Evolutionary conservation across 2,113 vertebrate genomes (phyloP).

Genomic region (Fulmarus glacialis): DNA sequence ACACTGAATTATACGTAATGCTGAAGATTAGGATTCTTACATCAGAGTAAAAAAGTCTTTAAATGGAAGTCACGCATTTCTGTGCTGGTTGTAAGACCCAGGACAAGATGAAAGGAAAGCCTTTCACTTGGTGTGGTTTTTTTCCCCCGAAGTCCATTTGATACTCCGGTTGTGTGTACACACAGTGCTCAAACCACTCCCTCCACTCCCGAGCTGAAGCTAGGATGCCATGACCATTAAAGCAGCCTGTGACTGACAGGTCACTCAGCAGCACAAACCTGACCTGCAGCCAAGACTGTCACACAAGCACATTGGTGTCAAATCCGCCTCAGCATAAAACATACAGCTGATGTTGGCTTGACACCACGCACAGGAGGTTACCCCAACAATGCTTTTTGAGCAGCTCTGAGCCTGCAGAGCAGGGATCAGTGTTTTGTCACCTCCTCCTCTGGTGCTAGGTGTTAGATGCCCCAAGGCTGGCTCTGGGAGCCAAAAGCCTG

Average conservation of each 20-base stretch:
- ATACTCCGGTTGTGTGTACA: neutral
- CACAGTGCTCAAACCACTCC: neutral
- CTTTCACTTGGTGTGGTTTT: neutral
- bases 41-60: neutral
- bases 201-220: neutral
- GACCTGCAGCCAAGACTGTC: neutral
- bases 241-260: neutral
- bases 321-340: neutral
- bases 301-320: neutral
- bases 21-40: neutral
- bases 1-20: fast-evolving
- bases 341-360: neutral
- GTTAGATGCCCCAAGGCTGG: neutral
- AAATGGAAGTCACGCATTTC: neutral
- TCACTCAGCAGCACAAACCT: neutral
- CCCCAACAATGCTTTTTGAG: neutral
- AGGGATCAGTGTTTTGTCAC: neutral
- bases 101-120: neutral
- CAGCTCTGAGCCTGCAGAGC: neutral
- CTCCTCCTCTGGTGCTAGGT: neutral
- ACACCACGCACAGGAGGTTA: neutral
- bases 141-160: neutral
- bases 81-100: neutral
- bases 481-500: neutral
- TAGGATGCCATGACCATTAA: neutral